Evolutionary conservation across 1,140 invertebrate species (phyloP).

Genomic region (Delia radicum): DNA sequence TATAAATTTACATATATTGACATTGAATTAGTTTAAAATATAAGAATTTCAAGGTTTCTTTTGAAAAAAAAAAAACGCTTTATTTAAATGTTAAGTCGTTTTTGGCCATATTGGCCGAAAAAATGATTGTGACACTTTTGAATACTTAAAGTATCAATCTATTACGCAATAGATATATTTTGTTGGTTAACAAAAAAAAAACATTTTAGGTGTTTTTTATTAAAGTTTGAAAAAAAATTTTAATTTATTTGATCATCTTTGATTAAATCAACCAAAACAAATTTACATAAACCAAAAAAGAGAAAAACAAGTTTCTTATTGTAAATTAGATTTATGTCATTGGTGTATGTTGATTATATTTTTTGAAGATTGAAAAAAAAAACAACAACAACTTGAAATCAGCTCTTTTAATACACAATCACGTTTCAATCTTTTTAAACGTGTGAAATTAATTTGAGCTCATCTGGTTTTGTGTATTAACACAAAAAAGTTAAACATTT

Average conservation of each 20-base stretch:
- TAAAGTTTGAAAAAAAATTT: too few species aligned
- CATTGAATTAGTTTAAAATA: not conserved
- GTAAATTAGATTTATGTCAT: not conserved
- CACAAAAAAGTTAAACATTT: too few species aligned
- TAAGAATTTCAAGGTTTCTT: not conserved
- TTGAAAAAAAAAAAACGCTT: not conserved
- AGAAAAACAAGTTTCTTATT: not conserved
- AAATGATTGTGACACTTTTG: not conserved
- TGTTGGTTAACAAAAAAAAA: not conserved
- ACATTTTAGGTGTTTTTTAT: not conserved
- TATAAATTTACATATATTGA: not conserved
- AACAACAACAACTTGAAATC: not conserved
- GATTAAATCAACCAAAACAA: not conserved
- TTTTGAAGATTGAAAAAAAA: too few species aligned
- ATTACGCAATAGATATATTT: too few species aligned
- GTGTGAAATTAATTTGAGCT: not conserved
- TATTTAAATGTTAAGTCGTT: not conserved
- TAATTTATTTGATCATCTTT: not conserved
- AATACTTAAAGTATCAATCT: not conserved
- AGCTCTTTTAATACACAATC: not conserved
- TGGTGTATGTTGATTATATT: not conserved
- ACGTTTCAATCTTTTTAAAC: not conserved
- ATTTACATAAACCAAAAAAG: not conserved
- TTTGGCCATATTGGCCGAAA: not conserved
- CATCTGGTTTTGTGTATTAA: not conserved